Evolutionary conservation across 2,113 vertebrate species (phyloP), one percentile per base, ranked within the genome.

Genomic region (Echinops telfairi): DNA sequence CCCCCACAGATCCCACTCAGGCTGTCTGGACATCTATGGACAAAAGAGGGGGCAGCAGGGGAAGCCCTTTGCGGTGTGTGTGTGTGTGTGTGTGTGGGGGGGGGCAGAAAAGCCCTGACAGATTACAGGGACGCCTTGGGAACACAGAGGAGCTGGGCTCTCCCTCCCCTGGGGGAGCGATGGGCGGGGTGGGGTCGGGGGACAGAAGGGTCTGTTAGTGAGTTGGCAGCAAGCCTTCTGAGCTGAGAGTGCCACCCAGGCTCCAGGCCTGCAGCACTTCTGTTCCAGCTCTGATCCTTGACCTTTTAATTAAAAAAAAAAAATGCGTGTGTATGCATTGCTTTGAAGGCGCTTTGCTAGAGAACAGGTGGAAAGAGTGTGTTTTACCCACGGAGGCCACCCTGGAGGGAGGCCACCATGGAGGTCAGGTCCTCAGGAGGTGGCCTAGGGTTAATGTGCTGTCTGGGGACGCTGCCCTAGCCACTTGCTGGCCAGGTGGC

Each of bases 361-460:
- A 95, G 83, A 87, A 88, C 85, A 83, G 93, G 93, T 80, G 40
- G 85, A 88, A 92, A 77, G 58, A 19, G 75, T 47, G 43, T 70
- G 33, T 60, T 88, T 80, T 20, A 40, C 14, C 53, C 80, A 31
- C 53, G 57, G 57, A 78, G 43, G 40, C 31, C 66, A 77, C 23
- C 17, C 23, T 0, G 22, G 93, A 86, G 57, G 82, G 57, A 78
- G 43, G 40, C 31, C 66, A 77, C 23, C 17, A 27, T 0, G 22
- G 93, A 86, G 57, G 82, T 29, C 8, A 27, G 9, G 0, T 0
- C 11, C 60, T 33, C 22, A 40, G 58, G 64, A 17, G 66, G 38
- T 23, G 43, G 77, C 53, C 19, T 7, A 27, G 68, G 80, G 89
- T 91, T 29, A n/a, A 40, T 10, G 77, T 60, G 19, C 16, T 31